Conservation (phyloP, 2,113 vertebrate species). For the Candoia aspera region DNA sequence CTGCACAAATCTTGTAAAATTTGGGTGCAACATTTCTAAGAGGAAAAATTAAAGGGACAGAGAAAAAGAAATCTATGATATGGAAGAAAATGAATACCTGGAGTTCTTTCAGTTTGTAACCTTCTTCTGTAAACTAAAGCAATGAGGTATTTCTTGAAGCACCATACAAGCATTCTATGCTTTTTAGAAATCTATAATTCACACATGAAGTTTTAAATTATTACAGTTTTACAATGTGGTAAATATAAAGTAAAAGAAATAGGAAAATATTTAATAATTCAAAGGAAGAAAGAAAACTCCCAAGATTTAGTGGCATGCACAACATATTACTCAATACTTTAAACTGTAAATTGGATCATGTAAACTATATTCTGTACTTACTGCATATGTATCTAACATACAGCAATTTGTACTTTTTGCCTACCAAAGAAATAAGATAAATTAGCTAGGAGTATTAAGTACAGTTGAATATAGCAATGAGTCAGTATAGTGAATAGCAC, state of each 20-base stretch:
- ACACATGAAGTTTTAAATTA: background rate
- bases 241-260: background rate
- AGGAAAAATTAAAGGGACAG: background rate
- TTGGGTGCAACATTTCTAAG: background rate
- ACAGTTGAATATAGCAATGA: slow-evolving; percentile 36
- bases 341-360: slow-evolving; percentile 24
- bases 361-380: slow-evolving; percentile 14
- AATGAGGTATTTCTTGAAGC: background rate
- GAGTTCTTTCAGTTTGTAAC: background rate
- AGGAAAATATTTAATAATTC: slow-evolving; percentile 4
- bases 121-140: rapidly evolving
- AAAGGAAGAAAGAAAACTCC: background rate
- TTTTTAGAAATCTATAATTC: background rate
- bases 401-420: slow-evolving; percentile 3
- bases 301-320: background rate
- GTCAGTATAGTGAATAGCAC: slow-evolving; percentile 52
- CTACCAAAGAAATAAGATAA: slow-evolving; percentile 35
- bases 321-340: slow-evolving; percentile 1
- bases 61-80: slow-evolving; percentile 2
- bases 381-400: background rate
- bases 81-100: background rate
- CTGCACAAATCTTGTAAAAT: background rate
- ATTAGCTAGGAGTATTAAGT: slow-evolving; percentile 31
- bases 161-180: background rate
- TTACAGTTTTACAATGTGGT: background rate